phyloP scores from a whole-genome alignment of 2,888 invertebrate species.

The Synergus gifuensis region DNA sequence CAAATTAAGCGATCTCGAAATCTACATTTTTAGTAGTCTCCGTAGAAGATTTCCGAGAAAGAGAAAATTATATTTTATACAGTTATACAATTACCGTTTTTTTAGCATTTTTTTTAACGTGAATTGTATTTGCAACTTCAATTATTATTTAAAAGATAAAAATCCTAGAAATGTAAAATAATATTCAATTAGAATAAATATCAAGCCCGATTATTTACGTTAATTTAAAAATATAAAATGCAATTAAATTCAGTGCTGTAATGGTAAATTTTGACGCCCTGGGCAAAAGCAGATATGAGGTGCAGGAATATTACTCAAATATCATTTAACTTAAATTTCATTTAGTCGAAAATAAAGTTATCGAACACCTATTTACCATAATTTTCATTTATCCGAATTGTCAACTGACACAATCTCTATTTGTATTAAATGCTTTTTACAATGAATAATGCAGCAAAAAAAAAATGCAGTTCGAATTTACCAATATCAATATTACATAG shows the following conservation, averaged over 20 bases:
- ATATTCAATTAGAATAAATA: neutral
- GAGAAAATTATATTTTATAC: neutral
- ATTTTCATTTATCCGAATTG: too few species aligned
- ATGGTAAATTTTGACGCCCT: too few species aligned
- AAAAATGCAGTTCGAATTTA: neutral
- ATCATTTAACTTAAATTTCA: too few species aligned
- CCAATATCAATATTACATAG: neutral
- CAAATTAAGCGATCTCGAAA: neutral
- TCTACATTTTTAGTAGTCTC: slow-evolving; percentile 29
- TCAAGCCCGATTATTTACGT: neutral
- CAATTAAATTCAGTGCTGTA: too few species aligned
- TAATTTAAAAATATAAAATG: neutral
- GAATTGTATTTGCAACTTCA: neutral
- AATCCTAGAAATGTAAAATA: neutral
- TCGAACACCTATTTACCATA: too few species aligned
- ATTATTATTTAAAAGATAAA: neutral
- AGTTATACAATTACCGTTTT: neutral
- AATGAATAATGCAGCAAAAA: neutral
- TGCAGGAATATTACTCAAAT: too few species aligned
- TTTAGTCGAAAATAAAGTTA: too few species aligned
- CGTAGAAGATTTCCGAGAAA: neutral
- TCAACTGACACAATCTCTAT: too few species aligned
- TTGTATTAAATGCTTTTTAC: too few species aligned
- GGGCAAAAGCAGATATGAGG: too few species aligned
- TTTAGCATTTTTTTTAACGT: neutral